Evolutionary conservation across 2,797 vertebrate genomes (phyloP).

Genomic region (Ctenochaetus hawaiiensis): DNA sequence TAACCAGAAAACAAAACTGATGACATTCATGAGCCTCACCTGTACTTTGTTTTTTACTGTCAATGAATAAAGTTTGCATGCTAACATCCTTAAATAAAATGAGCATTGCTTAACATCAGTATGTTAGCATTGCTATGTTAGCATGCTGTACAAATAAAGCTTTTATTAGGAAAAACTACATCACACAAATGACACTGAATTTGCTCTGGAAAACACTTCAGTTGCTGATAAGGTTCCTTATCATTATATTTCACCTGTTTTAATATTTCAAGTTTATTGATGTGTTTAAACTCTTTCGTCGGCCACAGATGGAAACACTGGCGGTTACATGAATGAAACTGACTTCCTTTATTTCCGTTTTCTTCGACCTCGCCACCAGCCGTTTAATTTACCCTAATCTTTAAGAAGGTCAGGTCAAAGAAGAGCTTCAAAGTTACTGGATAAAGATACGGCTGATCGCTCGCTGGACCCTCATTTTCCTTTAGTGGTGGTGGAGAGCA

Average conservation of each 20-base stretch:
- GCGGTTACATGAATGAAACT: background rate
- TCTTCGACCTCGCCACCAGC: constrained; percentile 29
- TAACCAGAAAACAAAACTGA: no score
- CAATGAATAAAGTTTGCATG: no score
- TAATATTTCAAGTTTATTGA: background rate
- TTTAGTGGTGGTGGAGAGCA: constrained; percentile 35
- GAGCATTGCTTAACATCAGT: no score
- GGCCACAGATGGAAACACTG: background rate
- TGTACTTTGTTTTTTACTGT: no score
- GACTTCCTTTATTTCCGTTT: constrained; percentile 30
- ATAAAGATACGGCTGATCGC: constrained; percentile 54
- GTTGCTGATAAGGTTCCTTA: background rate
- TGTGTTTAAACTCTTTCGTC: background rate
- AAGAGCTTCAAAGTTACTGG: constrained; percentile 38
- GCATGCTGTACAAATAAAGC: no score
- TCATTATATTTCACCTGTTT: background rate
- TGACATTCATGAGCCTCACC: no score
- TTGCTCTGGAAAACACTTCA: background rate
- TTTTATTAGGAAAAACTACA: no score
- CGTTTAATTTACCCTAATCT: constrained; percentile 60
- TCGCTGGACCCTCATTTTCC: constrained; percentile 55
- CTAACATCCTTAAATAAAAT: no score
- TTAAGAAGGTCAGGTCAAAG: constrained; percentile 41
- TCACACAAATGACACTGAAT: background rate
- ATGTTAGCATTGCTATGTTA: no score